Evolutionary conservation across 2,888 invertebrate genomes (phyloP), one percentile per base, ranked within the genome.

Genomic region (Drosophila barbarae): DNA sequence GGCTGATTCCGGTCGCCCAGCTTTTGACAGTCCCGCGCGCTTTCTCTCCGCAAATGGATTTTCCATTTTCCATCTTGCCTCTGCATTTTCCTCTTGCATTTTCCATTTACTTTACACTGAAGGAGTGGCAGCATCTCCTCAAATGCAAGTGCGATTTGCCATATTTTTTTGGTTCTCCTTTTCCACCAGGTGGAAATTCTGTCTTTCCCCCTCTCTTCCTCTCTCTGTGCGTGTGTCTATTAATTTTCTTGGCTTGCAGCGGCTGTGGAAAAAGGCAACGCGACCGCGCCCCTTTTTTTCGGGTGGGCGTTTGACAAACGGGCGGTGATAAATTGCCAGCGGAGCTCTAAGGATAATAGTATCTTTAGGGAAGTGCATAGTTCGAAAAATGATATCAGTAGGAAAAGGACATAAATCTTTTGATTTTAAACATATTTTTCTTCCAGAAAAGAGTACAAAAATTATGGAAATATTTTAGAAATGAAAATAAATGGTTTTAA

Each of bases 31-130:
- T 53, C 52, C 30, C 65, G 59, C 73, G 75, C 60, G 61, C 32
- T 44, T 47, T 18, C 30, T 13, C 55, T 21, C 12, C 66, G 81
- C 71, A 84, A 84, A 85, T 84, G 85, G 85, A 81, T 84, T 85
- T 74, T 58, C 72, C 61, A 71, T 66, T 73, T 73, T 56, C 54
- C 36, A 42, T 49, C 68, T 58, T 46, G 49, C 13, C 26, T 26
- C 26, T 2, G 13, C 7, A 12, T 21, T 85, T 83, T 74, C 57
- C 72, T 54, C 65, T 60, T 42, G 47, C 34, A 46, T 39, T 73
- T 73, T 72, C 68, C 80, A 84, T 80, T 84, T 80, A 76, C 75
- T 73, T 82, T 74, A 58, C 65, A 53, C 50, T 74, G 52, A 72
- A 65, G 75, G 73, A 74, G 71, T 72, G 65, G 68, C 70, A 78